A percentile compares a stretch with the other conserved stretches of the same genome.
phyloP scores from a whole-genome alignment of 2,797 vertebrate species.

The Streptopelia turtur region DNA sequence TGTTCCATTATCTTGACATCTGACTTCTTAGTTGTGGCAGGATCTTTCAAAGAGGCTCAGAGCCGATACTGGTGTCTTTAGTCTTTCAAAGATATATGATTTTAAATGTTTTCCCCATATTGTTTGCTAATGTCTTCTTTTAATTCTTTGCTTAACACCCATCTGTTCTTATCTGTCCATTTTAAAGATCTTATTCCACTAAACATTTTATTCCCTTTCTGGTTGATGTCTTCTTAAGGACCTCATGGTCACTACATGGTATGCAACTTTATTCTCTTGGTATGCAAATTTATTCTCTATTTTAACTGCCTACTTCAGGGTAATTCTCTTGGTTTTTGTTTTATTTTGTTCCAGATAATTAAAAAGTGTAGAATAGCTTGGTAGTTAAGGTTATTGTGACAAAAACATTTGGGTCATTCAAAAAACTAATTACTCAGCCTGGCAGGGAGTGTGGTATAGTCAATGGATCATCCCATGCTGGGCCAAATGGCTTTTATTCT shows the following conservation, averaged over 20 bases:
- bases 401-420: conserved; percentile 25
- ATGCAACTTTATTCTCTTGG: not conserved
- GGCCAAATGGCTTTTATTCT: not conserved
- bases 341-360: conserved; percentile 15
- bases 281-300: not conserved
- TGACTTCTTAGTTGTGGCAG: not conserved
- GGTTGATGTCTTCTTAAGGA: not conserved
- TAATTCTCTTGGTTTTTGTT: not conserved
- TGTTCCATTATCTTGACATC: not conserved
- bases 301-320: not conserved
- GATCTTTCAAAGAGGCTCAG: not conserved
- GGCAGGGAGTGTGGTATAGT: not conserved
- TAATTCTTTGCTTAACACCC: not conserved
- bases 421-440: conserved; percentile 25
- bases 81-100: not conserved
- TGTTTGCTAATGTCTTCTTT: not conserved
- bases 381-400: not conserved
- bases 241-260: not conserved
- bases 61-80: not conserved
- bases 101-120: not conserved
- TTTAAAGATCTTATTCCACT: not conserved
- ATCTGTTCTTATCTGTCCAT: not conserved
- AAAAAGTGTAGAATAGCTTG: not conserved
- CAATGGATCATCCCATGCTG: not conserved
- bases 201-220: not conserved